These are phyloP conservation scores for Acanthurus leucopareius DNA, from an alignment of 2,797 vertebrate species.

Conservation along the genomic window DNA sequence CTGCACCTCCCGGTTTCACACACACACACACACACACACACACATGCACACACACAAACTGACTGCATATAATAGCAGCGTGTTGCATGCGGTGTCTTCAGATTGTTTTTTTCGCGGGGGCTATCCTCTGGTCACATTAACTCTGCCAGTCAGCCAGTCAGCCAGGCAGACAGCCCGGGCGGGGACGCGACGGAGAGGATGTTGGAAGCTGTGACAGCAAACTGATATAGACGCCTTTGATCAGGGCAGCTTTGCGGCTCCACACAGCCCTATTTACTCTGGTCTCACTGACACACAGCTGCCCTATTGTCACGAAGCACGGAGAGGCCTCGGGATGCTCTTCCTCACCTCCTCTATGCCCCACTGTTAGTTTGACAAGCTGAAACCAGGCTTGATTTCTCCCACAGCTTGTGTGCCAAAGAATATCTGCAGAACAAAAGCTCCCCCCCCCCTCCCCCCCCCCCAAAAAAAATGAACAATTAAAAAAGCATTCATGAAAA, in stretches of 20 bases:
- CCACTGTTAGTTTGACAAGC: constrained; percentile 63
- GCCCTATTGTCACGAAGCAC: constrained; percentile 61
- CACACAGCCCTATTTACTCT: constrained; percentile 75
- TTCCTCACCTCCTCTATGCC: constrained; percentile 62
- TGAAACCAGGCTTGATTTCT: constrained; percentile 63
- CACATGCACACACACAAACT: constrained; percentile 10
- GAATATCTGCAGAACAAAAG: constrained; percentile 58
- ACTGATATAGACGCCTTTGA: constrained; percentile 75
- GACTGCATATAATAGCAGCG: constrained; percentile 35
- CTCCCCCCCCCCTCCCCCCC: constrained; percentile 17
- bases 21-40: background rate
- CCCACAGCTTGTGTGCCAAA: constrained; percentile 64
- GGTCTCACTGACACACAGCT: constrained; percentile 68
- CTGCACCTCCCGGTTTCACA: constrained; percentile 31
- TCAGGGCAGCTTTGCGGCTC: constrained; percentile 68
- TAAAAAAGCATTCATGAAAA: constrained; percentile 68
- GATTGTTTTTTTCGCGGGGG: constrained; percentile 31
- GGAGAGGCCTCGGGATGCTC: constrained; percentile 58
- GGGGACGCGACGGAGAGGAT: constrained; percentile 50
- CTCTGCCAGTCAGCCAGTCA: constrained; percentile 49
- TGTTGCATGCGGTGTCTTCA: constrained; percentile 51
- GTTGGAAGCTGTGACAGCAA: constrained; percentile 58
- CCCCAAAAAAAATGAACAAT: constrained; percentile 64
- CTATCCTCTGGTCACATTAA: constrained; percentile 38
- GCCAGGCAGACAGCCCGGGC: constrained; percentile 34